phyloP scores from a whole-genome alignment of 2,797 vertebrate genomes.

The Sus cebifrons region DNA sequence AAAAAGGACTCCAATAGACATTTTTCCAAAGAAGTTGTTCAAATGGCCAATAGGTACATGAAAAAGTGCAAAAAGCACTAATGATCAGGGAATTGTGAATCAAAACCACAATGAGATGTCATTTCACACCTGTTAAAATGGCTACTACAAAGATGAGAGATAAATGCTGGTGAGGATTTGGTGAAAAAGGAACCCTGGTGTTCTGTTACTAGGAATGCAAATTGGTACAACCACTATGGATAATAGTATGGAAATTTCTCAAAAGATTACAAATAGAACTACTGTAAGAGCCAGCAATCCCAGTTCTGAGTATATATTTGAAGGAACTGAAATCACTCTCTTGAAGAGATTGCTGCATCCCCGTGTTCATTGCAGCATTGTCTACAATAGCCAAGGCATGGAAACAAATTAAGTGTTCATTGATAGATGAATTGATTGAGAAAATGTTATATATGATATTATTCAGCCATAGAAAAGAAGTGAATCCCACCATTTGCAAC shows the following conservation, averaged over 20 bases:
- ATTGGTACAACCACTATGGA: too few species aligned
- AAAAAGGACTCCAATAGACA: background rate
- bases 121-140: background rate
- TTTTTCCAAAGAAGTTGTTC: background rate
- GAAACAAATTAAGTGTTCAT: background rate
- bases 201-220: too few species aligned
- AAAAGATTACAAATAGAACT: too few species aligned
- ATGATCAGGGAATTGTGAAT: background rate
- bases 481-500: background rate
- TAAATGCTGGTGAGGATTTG: too few species aligned
- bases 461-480: background rate
- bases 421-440: background rate
- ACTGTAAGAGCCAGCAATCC: too few species aligned
- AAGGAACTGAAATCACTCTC: background rate
- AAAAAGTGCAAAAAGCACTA: background rate
- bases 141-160: background rate
- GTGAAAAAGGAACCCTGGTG: too few species aligned
- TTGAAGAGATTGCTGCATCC: background rate
- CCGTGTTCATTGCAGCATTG: background rate
- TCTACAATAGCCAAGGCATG: background rate
- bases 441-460: background rate
- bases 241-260: too few species aligned
- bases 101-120: background rate
- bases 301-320: too few species aligned
- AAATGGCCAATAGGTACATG: background rate